These are phyloP conservation scores for Drosophila santomea DNA, from an alignment of 1,140 invertebrate species.

Conservation along the genomic window DNA sequence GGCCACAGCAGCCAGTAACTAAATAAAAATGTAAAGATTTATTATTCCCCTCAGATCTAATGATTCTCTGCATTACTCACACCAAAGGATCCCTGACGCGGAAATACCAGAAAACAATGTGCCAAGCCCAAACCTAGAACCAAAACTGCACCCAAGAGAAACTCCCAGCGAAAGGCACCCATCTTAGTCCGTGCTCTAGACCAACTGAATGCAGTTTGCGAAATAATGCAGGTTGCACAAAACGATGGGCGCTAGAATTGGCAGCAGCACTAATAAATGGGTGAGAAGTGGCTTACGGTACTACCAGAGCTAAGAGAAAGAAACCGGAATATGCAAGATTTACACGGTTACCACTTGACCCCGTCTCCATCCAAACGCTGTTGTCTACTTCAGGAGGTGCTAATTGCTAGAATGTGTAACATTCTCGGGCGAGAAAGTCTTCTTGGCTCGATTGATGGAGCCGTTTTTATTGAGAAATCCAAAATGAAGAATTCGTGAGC, in stretches of 20 bases:
- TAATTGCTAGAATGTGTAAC: constrained; percentile 73
- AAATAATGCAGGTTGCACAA: constrained; percentile 22
- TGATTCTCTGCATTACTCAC: constrained; percentile 27
- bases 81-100: constrained; percentile 71
- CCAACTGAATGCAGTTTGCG: constrained; percentile 45
- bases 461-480: constrained; percentile 31
- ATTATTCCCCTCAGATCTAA: no score
- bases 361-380: constrained; percentile 9
- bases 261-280: constrained; percentile 10
- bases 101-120: constrained; percentile 55
- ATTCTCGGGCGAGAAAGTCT: constrained; percentile 61
- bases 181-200: constrained; percentile 36
- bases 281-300: constrained; percentile 33
- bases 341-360: constrained; percentile 67
- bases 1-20: constrained; percentile 88
- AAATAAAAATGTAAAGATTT: background rate
- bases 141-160: constrained; percentile 6
- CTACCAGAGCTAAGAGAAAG: background rate
- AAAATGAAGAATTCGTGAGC: constrained; percentile 25
- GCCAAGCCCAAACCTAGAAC: background rate
- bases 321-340: constrained; percentile 75
- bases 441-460: constrained; percentile 7
- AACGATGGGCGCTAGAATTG: constrained; percentile 26
- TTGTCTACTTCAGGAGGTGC: constrained; percentile 40
- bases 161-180: constrained; percentile 21